These are phyloP conservation scores for Erebia palarica DNA, from an alignment of 2,888 invertebrate genomes.

Conservation along the genomic window DNA sequence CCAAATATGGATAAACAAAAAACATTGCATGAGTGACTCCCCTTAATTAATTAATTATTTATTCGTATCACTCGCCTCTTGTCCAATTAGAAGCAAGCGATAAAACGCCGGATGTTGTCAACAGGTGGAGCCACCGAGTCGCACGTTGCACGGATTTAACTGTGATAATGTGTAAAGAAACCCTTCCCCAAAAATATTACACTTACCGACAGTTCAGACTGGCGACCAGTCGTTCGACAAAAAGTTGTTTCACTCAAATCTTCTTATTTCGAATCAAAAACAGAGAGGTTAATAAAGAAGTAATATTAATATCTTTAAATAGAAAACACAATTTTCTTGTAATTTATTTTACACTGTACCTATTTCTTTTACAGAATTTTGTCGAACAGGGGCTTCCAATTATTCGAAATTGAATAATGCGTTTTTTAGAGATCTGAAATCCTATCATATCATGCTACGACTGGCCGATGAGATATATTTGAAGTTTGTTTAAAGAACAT, in stretches of 20 bases:
- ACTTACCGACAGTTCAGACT: neutral
- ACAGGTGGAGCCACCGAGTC: constrained; percentile 53
- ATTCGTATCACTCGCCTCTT: constrained; percentile 53
- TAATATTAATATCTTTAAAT: no score
- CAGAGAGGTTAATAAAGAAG: no score
- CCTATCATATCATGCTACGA: no score
- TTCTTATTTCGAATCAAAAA: no score
- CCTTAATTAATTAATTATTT: constrained; percentile 40
- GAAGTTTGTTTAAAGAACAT: no score
- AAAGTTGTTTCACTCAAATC: neutral
- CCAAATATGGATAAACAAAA: neutral
- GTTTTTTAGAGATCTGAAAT: no score
- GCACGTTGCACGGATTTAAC: constrained; percentile 54
- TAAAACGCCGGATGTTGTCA: constrained; percentile 53
- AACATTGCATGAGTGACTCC: constrained; percentile 37
- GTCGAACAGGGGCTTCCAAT: no score
- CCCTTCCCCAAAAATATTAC: constrained; percentile 12
- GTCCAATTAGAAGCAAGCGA: constrained; percentile 54
- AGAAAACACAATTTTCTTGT: no score
- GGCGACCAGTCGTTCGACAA: neutral
- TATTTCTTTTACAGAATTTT: no score
- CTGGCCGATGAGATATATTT: no score
- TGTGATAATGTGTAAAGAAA: constrained; percentile 47
- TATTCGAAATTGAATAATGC: no score
- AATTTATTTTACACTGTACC: no score